phyloP scores from a whole-genome alignment of 2,888 invertebrate genomes.

The Thymelicus lineola region DNA sequence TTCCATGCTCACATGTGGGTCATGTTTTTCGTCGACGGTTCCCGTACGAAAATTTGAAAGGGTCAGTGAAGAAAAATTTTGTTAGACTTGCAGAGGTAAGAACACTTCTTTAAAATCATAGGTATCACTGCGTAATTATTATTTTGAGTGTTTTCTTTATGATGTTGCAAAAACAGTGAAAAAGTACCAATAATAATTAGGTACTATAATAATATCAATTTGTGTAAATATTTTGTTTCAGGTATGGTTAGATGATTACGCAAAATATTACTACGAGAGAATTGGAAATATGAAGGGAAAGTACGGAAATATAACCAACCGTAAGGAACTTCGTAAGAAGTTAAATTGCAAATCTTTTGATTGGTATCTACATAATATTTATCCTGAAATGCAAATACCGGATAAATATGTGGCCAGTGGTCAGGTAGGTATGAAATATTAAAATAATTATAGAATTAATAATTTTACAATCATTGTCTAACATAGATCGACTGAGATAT shows the following conservation, averaged over 20 bases:
- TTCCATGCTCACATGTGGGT: slow-evolving; percentile 99
- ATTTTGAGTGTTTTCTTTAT: too few relatives aligned
- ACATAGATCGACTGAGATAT: too few relatives aligned
- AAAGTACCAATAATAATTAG: too few relatives aligned
- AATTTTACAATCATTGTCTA: too few relatives aligned
- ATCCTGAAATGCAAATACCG: slow-evolving; percentile 98
- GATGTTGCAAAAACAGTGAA: too few relatives aligned
- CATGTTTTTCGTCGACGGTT: slow-evolving; percentile 98
- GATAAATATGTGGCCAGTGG: slow-evolving; percentile 96
- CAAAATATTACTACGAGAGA: slow-evolving; percentile 97
- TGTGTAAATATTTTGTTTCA: slow-evolving; percentile 70
- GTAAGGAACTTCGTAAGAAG: slow-evolving; percentile 90
- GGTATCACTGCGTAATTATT: too few relatives aligned
- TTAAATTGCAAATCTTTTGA: slow-evolving; percentile 97
- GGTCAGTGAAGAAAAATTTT: slow-evolving; percentile 95
- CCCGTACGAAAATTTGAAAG: slow-evolving; percentile 96
- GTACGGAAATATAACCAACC: slow-evolving; percentile 93
- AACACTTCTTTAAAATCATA: too few relatives aligned
- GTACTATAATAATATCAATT: slow-evolving; percentile 46
- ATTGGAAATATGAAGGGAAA: slow-evolving; percentile 96
- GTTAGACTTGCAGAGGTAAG: slow-evolving; percentile 64
- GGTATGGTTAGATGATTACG: slow-evolving; percentile 98
- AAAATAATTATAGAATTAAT: background rate
- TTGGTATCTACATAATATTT: slow-evolving; percentile 98
- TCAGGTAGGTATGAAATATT: slow-evolving; percentile 94